Conservation (phyloP, 2,113 vertebrate genomes). For the Bubo scandiacus region DNA sequence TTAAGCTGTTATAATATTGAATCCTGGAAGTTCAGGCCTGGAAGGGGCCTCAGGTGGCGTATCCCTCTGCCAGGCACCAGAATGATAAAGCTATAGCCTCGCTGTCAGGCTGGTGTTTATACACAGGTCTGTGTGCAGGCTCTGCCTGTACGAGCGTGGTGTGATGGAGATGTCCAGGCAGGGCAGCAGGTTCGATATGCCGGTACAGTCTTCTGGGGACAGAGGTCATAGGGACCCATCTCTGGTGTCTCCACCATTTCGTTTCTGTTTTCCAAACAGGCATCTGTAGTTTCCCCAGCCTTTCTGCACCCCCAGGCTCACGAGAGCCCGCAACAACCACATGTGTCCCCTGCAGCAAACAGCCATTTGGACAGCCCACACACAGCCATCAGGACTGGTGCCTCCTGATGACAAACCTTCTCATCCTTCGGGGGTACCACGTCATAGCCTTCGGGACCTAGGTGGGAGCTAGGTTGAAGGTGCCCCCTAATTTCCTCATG, state of each 20-base stretch:
- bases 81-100: not conserved
- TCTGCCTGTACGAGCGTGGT: not conserved
- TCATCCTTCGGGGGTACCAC: not conserved
- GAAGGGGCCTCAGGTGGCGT: not conserved
- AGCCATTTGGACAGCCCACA: not conserved
- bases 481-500: not conserved
- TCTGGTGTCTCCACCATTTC: too few species aligned
- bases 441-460: not conserved
- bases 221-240: not conserved
- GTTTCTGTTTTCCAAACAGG: not conserved
- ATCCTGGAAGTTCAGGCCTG: not conserved
- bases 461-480: not conserved
- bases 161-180: accelerated
- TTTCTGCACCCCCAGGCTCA: not conserved
- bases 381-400: not conserved
- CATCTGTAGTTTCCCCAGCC: not conserved
- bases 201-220: accelerated
- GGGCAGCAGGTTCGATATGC: not conserved
- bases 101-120: not conserved
- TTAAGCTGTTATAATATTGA: not conserved
- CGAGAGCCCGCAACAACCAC: not conserved
- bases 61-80: not conserved
- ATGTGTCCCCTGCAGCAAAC: not conserved
- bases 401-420: not conserved
- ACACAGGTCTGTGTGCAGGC: accelerated